Base-by-base conservation (phyloP, 1,140 invertebrate species). In the Apis dorsata region DNA sequence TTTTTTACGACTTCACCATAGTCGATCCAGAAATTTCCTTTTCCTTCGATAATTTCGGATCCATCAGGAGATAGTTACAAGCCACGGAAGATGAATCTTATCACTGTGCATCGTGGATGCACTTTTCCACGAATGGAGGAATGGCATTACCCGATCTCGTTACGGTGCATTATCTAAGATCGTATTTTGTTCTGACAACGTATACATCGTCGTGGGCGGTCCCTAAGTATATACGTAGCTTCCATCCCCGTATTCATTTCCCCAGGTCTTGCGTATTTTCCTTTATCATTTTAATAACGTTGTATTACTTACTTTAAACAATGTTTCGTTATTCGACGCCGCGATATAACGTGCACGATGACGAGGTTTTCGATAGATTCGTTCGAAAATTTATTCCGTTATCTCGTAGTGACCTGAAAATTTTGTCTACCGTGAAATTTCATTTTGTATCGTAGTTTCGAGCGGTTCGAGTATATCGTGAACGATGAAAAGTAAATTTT, bases 11-110 rank as follows among this genome's bases (percentile, higher is more conserved):
- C n/a, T 69, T 17, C 24, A 28, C 44, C 81, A 49, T 51, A 68
- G 75, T 21, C 75, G 59, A 63, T 21, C 81, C 51, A 79, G 55
- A 81, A 69, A 69, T 60, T 60, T 51, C 28, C 70, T 81, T 44
- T 24, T 57, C 53, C 51, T 76, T 79, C 44, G 57, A 87, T 87
- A 86, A 81, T 86, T 86, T 86, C 77, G 68, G 69, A 24, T 2
- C 68, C 12, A 24, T 21, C 1, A 0, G 62, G 10, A 10, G 10
- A 17, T 19, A 5, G 44, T 44, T 21, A 24, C n/a, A 21, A 21
- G 17, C n/a, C 11, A 19, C 28, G 17, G 13, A 62, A 70, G 66
- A 21, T 78, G 71, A 83, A 83, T 83, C 75, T 83, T 83, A 83
- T 78, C 81, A 34, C 34, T 4, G 17, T 19, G 77, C 44, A 34